Evolutionary conservation across 1,140 invertebrate genomes (phyloP).

Genomic region (Atta cephalotes): DNA sequence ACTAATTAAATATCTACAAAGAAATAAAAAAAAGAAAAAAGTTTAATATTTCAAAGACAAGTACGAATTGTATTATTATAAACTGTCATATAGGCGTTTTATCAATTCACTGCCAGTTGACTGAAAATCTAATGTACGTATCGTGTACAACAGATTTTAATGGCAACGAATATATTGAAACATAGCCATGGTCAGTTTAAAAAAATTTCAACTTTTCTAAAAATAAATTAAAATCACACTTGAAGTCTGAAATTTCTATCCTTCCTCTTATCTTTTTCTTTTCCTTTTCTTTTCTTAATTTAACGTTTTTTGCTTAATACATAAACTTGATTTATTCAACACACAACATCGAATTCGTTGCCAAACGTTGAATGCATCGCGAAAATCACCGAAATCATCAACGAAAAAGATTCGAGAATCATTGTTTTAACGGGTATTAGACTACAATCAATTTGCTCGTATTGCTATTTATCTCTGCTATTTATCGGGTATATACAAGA

Average conservation of each 20-base stretch:
- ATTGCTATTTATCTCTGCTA: slow-evolving; percentile 24
- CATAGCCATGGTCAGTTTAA: neutral
- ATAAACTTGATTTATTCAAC: neutral
- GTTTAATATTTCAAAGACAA: too few relatives aligned
- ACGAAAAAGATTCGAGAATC: slow-evolving; percentile 11
- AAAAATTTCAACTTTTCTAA: neutral
- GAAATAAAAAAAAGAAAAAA: too few relatives aligned
- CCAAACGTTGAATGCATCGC: neutral
- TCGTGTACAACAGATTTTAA: too few relatives aligned
- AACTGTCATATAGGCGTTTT: too few relatives aligned
- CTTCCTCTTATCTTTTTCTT: neutral
- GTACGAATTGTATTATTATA: too few relatives aligned
- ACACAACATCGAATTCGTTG: neutral
- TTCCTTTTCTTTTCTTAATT: too few relatives aligned
- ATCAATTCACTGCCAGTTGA: too few relatives aligned
- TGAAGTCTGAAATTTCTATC: too few relatives aligned
- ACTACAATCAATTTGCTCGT: neutral
- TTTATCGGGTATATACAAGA: slow-evolving; percentile 4
- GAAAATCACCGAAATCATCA: neutral
- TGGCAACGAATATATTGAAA: too few relatives aligned
- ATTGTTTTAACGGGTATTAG: neutral
- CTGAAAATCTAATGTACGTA: too few relatives aligned
- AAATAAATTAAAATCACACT: neutral
- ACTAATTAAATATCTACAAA: neutral
- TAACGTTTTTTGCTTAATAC: neutral